Evolutionary conservation across 2,113 vertebrate genomes (phyloP).

Genomic region (Ciconia maguari): DNA sequence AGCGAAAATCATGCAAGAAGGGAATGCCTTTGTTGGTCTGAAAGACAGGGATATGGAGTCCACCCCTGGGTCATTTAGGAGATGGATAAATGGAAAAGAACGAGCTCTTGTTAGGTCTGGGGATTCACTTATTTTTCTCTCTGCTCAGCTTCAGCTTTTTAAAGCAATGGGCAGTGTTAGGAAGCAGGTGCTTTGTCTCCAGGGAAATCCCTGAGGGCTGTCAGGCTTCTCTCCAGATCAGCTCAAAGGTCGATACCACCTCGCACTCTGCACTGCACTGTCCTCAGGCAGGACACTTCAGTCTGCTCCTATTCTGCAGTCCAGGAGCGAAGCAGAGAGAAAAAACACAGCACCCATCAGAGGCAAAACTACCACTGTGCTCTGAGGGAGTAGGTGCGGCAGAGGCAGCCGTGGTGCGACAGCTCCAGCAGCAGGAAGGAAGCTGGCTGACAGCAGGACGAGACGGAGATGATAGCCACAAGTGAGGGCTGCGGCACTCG

Average conservation of each 20-base stretch:
- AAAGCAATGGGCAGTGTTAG: not conserved
- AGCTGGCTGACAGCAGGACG: not conserved
- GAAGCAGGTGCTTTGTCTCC: not conserved
- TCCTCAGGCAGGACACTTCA: not conserved
- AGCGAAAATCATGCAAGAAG: not conserved
- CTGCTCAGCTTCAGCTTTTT: not conserved
- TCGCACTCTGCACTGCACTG: rapidly evolving
- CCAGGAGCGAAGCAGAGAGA: not conserved
- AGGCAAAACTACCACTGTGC: rapidly evolving
- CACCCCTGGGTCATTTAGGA: not conserved
- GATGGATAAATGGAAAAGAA: not conserved
- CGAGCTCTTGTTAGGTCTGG: not conserved
- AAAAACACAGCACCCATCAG: not conserved
- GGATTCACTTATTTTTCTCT: not conserved
- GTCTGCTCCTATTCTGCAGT: not conserved
- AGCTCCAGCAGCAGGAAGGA: not conserved
- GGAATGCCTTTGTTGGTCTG: not conserved
- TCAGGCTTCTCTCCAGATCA: not conserved
- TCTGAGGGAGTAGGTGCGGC: rapidly evolving
- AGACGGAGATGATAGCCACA: rapidly evolving
- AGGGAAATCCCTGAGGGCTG: not conserved
- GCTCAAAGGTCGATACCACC: not conserved
- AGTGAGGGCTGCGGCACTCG: rapidly evolving
- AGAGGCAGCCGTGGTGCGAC: no score
- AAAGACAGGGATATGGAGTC: not conserved